Evolutionary conservation across 2,113 vertebrate species (phyloP).

Genomic region (Dicrurus megarhynchus): DNA sequence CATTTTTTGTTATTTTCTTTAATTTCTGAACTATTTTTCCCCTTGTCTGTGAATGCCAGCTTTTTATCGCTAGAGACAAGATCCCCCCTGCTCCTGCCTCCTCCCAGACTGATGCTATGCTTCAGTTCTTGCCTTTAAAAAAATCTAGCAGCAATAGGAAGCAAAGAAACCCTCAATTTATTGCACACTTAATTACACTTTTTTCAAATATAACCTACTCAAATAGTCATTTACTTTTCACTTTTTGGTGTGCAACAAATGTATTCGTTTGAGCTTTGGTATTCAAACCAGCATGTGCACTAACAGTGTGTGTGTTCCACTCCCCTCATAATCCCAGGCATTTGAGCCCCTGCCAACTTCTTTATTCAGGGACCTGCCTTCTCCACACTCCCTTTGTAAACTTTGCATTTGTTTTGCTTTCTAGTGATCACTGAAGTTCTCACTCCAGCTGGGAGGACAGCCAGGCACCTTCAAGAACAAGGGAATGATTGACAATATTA

Average conservation of each 20-base stretch:
- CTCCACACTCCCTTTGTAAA: conserved; percentile 47
- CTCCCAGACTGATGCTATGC: neutral
- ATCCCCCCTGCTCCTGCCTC: neutral
- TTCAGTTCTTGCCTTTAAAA: neutral
- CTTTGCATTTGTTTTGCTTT: conserved; percentile 57
- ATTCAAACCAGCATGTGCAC: neutral
- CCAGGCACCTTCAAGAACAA: conserved; percentile 55
- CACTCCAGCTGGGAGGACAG: conserved; percentile 63
- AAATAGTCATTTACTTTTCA: neutral
- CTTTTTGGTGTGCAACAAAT: conserved; percentile 2
- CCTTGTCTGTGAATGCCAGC: neutral
- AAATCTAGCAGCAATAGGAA: neutral
- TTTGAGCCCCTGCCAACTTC: conserved; percentile 39
- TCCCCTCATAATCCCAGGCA: conserved; percentile 3
- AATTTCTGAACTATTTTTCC: neutral
- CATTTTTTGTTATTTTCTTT: neutral
- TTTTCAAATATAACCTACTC: neutral
- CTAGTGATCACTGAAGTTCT: conserved; percentile 42
- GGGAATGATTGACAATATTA: conserved; percentile 60
- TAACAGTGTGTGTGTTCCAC: conserved; percentile 11
- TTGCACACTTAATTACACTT: neutral
- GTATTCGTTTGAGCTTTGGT: neutral
- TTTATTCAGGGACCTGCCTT: conserved; percentile 44
- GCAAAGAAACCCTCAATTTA: neutral
- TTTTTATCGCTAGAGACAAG: neutral